Conservation (phyloP, 2,113 vertebrate species). For the Zootoca vivipara region DNA sequence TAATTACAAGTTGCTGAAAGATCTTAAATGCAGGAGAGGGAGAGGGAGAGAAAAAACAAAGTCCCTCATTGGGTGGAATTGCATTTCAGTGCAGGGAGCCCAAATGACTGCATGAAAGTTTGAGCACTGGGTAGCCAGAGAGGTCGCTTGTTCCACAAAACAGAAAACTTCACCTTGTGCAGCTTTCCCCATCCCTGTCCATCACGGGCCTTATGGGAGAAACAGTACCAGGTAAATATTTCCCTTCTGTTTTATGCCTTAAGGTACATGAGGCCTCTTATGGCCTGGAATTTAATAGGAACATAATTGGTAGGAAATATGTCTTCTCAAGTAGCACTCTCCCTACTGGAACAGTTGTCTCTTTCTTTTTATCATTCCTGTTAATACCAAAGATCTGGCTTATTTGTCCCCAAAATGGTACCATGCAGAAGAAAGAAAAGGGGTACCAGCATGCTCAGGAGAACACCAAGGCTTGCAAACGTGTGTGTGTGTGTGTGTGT, state of each 20-base stretch:
- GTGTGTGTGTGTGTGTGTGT: no score
- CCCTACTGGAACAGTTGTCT: not conserved
- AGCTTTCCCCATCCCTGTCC: not conserved
- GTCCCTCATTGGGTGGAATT: fast-evolving
- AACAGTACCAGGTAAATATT: not conserved
- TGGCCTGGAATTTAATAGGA: not conserved
- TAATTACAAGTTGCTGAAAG: constrained; percentile 20
- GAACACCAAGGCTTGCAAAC: not conserved
- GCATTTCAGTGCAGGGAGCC: not conserved
- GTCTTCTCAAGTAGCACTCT: not conserved
- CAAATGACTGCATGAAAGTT: not conserved
- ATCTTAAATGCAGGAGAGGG: not conserved
- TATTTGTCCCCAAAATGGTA: not conserved
- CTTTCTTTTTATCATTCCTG: not conserved
- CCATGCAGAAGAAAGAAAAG: not conserved
- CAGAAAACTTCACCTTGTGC: no score
- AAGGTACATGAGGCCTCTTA: not conserved
- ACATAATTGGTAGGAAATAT: not conserved
- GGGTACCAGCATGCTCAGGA: not conserved
- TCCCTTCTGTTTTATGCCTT: not conserved
- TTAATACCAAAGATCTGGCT: not conserved
- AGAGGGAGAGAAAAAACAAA: not conserved
- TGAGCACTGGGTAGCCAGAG: not conserved
- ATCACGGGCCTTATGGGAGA: not conserved
- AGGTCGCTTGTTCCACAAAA: not conserved